phyloP scores from a whole-genome alignment of 2,797 vertebrate genomes.

The Sebastes glaucus region DNA sequence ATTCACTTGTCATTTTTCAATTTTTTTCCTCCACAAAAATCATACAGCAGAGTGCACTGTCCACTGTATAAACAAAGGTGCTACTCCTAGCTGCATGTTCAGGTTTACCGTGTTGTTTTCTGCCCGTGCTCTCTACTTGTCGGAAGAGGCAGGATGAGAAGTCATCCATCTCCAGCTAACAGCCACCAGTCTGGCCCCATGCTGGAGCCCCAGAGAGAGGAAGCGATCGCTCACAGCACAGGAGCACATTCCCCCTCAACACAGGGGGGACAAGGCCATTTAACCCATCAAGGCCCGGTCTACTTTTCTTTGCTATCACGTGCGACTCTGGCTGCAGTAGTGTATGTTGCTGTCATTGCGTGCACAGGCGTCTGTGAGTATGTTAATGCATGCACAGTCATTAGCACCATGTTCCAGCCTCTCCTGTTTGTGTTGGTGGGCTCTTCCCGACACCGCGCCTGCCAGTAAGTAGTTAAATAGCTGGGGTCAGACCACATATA shows the following conservation, averaged over 20 bases:
- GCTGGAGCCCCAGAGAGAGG: slow-evolving; percentile 83
- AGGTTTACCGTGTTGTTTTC: slow-evolving; percentile 60
- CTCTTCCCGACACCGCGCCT: slow-evolving; percentile 38
- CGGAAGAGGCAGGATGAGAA: slow-evolving; percentile 73
- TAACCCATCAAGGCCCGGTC: slow-evolving; percentile 79
- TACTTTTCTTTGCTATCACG: slow-evolving; percentile 67
- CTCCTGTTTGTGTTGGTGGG: slow-evolving; percentile 59
- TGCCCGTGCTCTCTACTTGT: slow-evolving; percentile 67
- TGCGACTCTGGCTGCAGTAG: slow-evolving; percentile 23
- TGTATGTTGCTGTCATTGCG: slow-evolving; percentile 37
- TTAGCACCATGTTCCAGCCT: slow-evolving; percentile 39
- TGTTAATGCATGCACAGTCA: slow-evolving; percentile 26
- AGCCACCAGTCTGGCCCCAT: slow-evolving; percentile 85
- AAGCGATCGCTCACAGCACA: slow-evolving; percentile 85
- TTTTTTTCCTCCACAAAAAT: background rate
- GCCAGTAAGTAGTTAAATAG: slow-evolving; percentile 57
- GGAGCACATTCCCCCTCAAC: slow-evolving; percentile 79
- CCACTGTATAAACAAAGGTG: slow-evolving; percentile 9
- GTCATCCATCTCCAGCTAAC: slow-evolving; percentile 84
- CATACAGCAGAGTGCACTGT: background rate
- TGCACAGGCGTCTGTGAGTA: background rate
- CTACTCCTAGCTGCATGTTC: slow-evolving; percentile 30
- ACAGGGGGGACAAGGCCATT: slow-evolving; percentile 79
- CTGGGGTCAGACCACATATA: slow-evolving; percentile 63
- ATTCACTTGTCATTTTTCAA: background rate